Evolutionary conservation across 2,797 vertebrate genomes (phyloP).

Genomic region (Hypotaenidia philippensis): DNA sequence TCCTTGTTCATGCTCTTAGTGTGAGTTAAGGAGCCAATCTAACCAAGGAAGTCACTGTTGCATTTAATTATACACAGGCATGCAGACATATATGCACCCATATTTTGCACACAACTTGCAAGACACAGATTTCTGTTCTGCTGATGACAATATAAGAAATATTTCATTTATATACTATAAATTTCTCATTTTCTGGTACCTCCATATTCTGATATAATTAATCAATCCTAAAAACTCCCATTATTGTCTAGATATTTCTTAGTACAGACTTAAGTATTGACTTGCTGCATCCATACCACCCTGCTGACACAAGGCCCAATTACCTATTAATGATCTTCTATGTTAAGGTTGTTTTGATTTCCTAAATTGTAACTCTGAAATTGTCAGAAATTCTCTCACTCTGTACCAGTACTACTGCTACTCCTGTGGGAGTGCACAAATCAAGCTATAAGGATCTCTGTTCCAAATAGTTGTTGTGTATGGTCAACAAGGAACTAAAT

Average conservation of each 20-base stretch:
- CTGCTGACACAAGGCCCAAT: not conserved
- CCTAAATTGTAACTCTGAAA: not conserved
- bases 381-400: not conserved
- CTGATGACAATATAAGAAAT: not conserved
- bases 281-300: not conserved
- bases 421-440: not conserved
- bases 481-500: not conserved
- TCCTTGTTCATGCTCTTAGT: not conserved
- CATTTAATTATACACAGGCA: not conserved
- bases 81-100: not conserved
- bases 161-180: not conserved
- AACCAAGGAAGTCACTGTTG: not conserved
- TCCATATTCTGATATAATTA: not conserved
- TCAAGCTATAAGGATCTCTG: not conserved
- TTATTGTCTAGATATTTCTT: not conserved
- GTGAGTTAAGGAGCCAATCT: not conserved
- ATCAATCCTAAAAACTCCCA: not conserved
- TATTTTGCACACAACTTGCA: not conserved
- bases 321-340: not conserved
- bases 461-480: not conserved
- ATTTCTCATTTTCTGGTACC: not conserved
- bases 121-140: not conserved
- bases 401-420: not conserved
- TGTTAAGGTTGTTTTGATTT: not conserved
- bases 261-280: not conserved